Conservation (phyloP, 2,797 vertebrate genomes). For the Enoplosus armatus region DNA sequence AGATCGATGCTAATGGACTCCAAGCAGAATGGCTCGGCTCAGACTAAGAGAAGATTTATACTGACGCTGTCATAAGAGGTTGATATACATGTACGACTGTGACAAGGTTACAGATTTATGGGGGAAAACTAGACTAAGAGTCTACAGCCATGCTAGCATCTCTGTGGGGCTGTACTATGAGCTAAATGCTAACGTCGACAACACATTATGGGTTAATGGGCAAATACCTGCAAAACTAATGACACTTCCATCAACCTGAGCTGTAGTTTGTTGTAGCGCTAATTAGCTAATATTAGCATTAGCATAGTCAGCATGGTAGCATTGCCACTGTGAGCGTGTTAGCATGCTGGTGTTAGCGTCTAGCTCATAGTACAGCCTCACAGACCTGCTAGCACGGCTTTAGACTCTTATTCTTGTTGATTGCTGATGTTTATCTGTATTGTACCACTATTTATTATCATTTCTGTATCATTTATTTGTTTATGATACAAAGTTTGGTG, state of each 20-base stretch:
- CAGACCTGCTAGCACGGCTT: not conserved
- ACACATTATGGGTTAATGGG: too few species aligned
- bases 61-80: not conserved
- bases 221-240: too few species aligned
- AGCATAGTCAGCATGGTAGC: too few species aligned
- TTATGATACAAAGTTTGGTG: not conserved
- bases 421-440: not conserved
- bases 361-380: not conserved
- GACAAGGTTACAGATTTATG: not conserved
- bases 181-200: not conserved
- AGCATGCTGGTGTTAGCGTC: not conserved
- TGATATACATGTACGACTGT: not conserved
- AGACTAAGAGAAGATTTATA: not conserved
- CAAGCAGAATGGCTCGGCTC: not conserved
- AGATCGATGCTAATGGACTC: not conserved
- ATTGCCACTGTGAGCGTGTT: too few species aligned
- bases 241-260: too few species aligned
- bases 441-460: not conserved
- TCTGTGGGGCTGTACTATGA: not conserved
- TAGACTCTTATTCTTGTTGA: not conserved
- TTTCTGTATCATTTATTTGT: not conserved
- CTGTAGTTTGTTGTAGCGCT: too few species aligned
- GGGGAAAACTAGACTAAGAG: not conserved
- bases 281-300: too few species aligned
- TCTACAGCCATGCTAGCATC: not conserved